Evolutionary conservation across 2,797 vertebrate genomes (phyloP).

Genomic region (Numenius phaeopus): DNA sequence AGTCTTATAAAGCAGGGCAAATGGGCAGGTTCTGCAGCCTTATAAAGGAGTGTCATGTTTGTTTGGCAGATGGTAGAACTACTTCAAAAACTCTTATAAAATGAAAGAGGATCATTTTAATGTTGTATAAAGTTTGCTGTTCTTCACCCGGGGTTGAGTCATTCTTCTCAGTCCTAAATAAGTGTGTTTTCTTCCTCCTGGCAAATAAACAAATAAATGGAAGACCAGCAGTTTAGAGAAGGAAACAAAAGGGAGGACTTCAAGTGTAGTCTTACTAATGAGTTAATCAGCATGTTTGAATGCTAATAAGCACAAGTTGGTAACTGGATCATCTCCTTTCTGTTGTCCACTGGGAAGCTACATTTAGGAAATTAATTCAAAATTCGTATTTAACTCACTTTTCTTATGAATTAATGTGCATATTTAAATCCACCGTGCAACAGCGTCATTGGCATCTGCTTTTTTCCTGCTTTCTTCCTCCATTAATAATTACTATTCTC

Average conservation of each 20-base stretch:
- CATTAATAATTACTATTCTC: constrained; percentile 56
- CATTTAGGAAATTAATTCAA: constrained; percentile 47
- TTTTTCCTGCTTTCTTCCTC: constrained; percentile 12
- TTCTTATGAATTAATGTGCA: constrained; percentile 48
- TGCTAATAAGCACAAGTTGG: constrained; percentile 45
- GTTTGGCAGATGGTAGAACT: neutral
- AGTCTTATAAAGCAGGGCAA: neutral
- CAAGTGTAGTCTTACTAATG: constrained; percentile 52
- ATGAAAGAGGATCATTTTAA: neutral
- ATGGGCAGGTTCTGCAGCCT: neutral
- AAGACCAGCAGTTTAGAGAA: constrained; percentile 14
- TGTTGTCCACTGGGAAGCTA: constrained; percentile 59
- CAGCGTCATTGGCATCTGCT: neutral
- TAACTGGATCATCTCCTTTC: constrained; percentile 50
- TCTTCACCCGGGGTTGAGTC: neutral
- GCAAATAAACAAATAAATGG: neutral
- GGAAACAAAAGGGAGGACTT: constrained; percentile 36
- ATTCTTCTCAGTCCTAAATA: neutral
- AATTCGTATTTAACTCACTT: constrained; percentile 41
- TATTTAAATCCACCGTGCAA: constrained; percentile 19
- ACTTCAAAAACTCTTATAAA: neutral
- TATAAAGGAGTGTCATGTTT: rapidly evolving
- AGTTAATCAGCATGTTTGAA: constrained; percentile 63
- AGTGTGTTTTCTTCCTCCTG: neutral
- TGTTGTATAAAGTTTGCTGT: neutral